Conservation (phyloP, 2,113 vertebrate species). For the Orientallactaga bullata region DNA sequence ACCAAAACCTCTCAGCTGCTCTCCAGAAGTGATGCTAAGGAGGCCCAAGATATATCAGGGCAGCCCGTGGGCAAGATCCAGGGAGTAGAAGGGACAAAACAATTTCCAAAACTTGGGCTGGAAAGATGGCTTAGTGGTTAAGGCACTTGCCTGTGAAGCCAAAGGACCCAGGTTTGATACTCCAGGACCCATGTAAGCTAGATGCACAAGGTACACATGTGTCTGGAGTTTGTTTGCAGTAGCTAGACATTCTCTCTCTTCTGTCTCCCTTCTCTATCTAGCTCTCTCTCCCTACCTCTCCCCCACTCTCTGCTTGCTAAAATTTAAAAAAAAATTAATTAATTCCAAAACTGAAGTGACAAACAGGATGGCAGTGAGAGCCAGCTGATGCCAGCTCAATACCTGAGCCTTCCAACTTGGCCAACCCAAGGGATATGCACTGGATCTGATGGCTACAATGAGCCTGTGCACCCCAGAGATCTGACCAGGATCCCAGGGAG, state of each 20-base stretch:
- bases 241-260: too few species aligned
- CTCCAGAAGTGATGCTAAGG: neutral
- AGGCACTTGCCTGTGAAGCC: too few species aligned
- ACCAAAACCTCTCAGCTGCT: neutral
- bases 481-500: too few species aligned
- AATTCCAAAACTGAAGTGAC: neutral
- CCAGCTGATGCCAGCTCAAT: neutral
- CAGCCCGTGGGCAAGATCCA: neutral
- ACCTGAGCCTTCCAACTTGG: neutral
- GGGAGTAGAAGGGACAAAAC: neutral
- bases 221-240: too few species aligned
- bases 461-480: neutral
- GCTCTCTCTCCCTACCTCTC: too few species aligned
- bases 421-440: neutral
- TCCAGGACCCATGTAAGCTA: too few species aligned
- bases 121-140: too few species aligned
- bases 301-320: too few species aligned
- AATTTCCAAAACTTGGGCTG: neutral
- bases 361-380: neutral
- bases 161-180: too few species aligned
- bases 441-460: neutral
- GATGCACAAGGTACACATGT: too few species aligned
- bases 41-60: rapidly evolving
- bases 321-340: too few species aligned
- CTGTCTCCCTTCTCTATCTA: too few species aligned